Base-by-base conservation (phyloP, 2,888 invertebrate species). In the Stenurella melanura region DNA sequence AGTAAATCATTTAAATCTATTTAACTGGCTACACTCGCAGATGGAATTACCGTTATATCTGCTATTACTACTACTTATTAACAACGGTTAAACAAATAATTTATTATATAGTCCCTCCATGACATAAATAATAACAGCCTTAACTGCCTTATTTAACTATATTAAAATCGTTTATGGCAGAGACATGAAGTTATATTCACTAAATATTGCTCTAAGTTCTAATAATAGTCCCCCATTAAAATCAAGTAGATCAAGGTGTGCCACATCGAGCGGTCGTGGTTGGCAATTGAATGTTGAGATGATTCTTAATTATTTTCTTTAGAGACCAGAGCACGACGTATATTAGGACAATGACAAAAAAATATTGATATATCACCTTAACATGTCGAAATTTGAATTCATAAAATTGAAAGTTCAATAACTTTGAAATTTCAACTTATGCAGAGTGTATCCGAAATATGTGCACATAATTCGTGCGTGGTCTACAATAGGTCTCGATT, bases 121-220 rank as follows among this genome's bases (percentile, higher is more conserved):
- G 42, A 15, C 42, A 42, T 58, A 60, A 60, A 60, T 60, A 60
- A 60, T 50, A 50, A 50, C n/a, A 30, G n/a, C 26, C 15, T n/a
- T 60, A 60, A 26, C n/a, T 50, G n/a, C 50, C 50, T 17, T 50
- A 50, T 50, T 50, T 17, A 50, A n/a, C 50, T 17, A n/a, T 50
- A 50, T n/a, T n/a, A 50, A 50, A 15, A 50, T n/a, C 15, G 50
- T 50, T 15, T 42, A 42, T 15, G 42, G 42, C 4, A 42, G 15
- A 42, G 42, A 7, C 42, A 42, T 42, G 11, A 42, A 42, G 15
- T 12, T 42, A 42, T 12, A 42, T 15, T 50, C 3, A n/a, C 7
- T 50, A 50, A 50, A 50, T 50, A 38, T 2, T 15, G 5, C 50
- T 50, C 15, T 50, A 50, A 50, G 6, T 50, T 50, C n/a, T 50